These are phyloP conservation scores for Monodelphis domestica DNA, from an alignment of 2,797 vertebrate genomes.

Conservation along the genomic window DNA sequence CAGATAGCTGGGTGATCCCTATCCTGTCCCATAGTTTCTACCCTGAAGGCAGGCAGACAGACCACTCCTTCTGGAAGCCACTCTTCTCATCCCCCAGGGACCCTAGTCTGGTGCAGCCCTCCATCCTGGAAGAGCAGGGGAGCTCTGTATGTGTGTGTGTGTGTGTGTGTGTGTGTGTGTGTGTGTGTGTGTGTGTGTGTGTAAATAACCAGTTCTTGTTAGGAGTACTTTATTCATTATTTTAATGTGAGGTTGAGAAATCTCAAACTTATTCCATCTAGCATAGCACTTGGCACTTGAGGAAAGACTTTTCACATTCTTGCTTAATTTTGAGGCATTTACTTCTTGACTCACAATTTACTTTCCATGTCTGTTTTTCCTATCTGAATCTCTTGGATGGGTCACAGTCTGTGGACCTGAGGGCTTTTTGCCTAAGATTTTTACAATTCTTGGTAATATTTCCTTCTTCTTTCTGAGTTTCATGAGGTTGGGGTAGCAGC, in stretches of 20 bases:
- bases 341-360: not conserved
- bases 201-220: not conserved
- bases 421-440: not conserved
- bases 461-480: not conserved
- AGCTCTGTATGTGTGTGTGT: too few relatives aligned
- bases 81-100: too few relatives aligned
- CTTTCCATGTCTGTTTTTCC: not conserved
- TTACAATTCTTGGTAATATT: not conserved
- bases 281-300: not conserved
- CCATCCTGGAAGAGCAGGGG: too few relatives aligned
- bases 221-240: not conserved
- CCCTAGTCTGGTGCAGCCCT: too few relatives aligned
- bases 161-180: too few relatives aligned
- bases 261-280: not conserved
- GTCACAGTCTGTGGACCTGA: not conserved
- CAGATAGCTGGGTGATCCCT: too few relatives aligned
- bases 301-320: not conserved
- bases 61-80: too few relatives aligned
- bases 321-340: not conserved
- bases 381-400: not conserved
- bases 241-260: not conserved
- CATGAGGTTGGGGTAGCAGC: not conserved
- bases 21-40: too few relatives aligned
- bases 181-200: too few relatives aligned
- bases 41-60: too few relatives aligned